These are phyloP conservation scores for Heterohyrax brucei DNA, from an alignment of 2,797 vertebrate species.

Conservation along the genomic window DNA sequence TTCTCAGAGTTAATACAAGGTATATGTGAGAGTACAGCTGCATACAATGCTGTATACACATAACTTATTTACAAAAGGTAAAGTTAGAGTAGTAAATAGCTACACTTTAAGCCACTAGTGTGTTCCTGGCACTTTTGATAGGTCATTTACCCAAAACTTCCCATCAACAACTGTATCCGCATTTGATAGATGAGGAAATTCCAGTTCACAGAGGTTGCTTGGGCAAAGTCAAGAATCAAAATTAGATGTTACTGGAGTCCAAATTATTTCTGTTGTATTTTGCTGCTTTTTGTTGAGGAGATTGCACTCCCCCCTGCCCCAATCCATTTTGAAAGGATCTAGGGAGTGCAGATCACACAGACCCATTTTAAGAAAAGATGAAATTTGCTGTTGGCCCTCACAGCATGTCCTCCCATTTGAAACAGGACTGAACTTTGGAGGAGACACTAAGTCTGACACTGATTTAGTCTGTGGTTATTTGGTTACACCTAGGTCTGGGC, in stretches of 20 bases:
- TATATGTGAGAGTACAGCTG: slow-evolving; percentile 29
- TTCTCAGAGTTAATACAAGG: neutral
- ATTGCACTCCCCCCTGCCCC: neutral
- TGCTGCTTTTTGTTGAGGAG: slow-evolving; percentile 17
- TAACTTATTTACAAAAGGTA: slow-evolving; percentile 42
- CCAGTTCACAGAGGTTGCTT: slow-evolving; percentile 24
- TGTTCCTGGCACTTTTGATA: slow-evolving; percentile 53
- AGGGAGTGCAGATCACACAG: neutral
- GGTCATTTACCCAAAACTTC: slow-evolving; percentile 23
- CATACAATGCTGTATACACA: slow-evolving; percentile 8
- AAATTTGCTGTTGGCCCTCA: slow-evolving; percentile 40
- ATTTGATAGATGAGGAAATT: slow-evolving; percentile 55
- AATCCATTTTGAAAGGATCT: neutral
- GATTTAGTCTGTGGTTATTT: slow-evolving; percentile 47
- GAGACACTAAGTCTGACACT: slow-evolving; percentile 22
- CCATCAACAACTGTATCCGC: neutral
- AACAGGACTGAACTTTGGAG: slow-evolving; percentile 30
- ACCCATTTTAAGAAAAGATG: slow-evolving; percentile 57
- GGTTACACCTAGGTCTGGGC: neutral
- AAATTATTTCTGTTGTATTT: slow-evolving; percentile 21
- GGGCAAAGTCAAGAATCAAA: slow-evolving; percentile 33
- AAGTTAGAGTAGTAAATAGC: neutral
- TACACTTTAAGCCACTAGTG: slow-evolving; percentile 3
- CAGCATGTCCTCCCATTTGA: neutral
- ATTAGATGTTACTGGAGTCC: neutral